Conservation (phyloP, 2,797 vertebrate species). For the Falco columbarius region DNA sequence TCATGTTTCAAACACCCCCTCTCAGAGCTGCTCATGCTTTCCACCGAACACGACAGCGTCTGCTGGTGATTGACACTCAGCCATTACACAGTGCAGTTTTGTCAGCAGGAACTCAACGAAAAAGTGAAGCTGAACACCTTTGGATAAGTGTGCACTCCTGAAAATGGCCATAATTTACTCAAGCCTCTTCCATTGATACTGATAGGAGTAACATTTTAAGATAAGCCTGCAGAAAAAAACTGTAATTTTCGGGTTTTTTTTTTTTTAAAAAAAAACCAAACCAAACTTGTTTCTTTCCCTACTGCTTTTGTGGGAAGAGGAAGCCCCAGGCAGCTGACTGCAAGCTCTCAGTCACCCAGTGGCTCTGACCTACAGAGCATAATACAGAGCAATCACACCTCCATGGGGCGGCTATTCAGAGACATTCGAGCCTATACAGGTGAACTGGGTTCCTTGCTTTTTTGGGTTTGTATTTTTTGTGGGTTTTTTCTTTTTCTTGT, state of each 20-base stretch:
- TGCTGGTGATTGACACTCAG: conserved; percentile 51
- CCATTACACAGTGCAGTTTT: conserved; percentile 45
- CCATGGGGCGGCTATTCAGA: conserved; percentile 46
- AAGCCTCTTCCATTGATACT: conserved; percentile 55
- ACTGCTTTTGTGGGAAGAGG: conserved; percentile 56
- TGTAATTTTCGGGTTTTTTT: conserved; percentile 44
- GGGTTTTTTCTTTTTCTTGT: too few relatives aligned
- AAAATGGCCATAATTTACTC: conserved; percentile 70
- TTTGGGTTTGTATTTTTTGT: neutral
- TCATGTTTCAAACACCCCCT: conserved; percentile 2
- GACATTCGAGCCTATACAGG: neutral
- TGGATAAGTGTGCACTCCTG: conserved; percentile 54
- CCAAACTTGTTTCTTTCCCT: conserved; percentile 30
- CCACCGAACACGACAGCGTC: accelerated
- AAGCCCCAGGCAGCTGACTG: conserved; percentile 56
- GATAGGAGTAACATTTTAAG: conserved; percentile 63
- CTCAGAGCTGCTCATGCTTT: neutral
- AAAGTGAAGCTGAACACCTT: conserved; percentile 60
- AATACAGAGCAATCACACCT: conserved; percentile 59
- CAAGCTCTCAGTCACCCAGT: conserved; percentile 57
- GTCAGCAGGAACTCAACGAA: conserved; percentile 55
- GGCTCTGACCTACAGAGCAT: conserved; percentile 43
- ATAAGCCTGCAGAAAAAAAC: conserved; percentile 51
- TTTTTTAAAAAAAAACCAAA: neutral
- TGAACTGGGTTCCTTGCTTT: neutral